Base-by-base conservation (phyloP, 2,888 invertebrate species). In the Euproctis similis region DNA sequence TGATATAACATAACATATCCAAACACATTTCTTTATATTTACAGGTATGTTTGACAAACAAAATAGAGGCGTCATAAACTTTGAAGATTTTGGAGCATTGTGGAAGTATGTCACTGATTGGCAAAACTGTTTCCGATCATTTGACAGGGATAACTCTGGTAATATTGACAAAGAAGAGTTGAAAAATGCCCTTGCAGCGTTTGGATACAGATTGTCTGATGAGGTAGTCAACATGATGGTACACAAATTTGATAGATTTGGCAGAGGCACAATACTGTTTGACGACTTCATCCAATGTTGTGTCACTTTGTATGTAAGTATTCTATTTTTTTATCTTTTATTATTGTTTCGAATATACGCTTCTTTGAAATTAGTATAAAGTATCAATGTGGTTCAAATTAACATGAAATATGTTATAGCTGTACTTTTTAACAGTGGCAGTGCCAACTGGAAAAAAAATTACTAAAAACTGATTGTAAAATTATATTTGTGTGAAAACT, bases 51-150 rank as follows among this genome's bases (percentile, higher is more conserved):
- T 97, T 85, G 98, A 99, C 70, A 90, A 91, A 42, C 92, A 94
- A 56, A 92, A 91, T 56, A 88, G 90, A 55, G 98, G 97, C 4
- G 92, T 92, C 1, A 96, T 99, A 30, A 92, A 90, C 51, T 98
- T 98, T 73, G 92, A 96, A 57, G 97, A 98, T 71, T 99, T 99
- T 76, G 93, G 94, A 26, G 92, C 95, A 0, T 80, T 99, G 1
- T 99, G 98, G 98, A 96, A 97, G 67, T 99, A 98, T 73, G 95
- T 99, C 0, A 95, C 94, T 4, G 98, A 98, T 59, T 99, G 98
- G 98, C 96, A 98, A 65, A 92, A 90, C 58, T 97, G 96, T 66
- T 99, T 99, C 73, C 89, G 94, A 22, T 92, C 94, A 1, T 98
- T 97, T 66, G 99, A 99, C 68, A 85, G 92, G 22, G 98, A 99